These are phyloP conservation scores for Tyrophagus putrescentiae DNA, from an alignment of 1,140 invertebrate species.

Conservation along the genomic window DNA sequence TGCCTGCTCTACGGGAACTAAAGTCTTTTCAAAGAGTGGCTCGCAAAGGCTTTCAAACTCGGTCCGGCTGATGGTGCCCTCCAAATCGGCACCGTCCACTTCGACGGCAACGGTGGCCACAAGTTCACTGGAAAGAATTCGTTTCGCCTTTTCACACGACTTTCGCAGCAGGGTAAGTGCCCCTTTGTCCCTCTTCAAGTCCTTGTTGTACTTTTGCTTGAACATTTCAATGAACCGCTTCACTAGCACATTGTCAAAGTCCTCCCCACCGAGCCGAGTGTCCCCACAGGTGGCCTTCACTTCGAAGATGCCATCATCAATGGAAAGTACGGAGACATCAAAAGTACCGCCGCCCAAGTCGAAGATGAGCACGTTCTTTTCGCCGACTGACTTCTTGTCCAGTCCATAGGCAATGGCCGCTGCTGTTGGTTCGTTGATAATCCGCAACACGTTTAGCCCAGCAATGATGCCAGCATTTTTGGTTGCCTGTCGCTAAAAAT, in stretches of 20 bases:
- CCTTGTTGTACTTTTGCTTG: slow-evolving; percentile 13
- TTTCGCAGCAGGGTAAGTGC: slow-evolving; percentile 9
- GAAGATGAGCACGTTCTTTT: background rate
- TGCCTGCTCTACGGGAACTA: slow-evolving; percentile 23
- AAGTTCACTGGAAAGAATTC: slow-evolving; percentile 1
- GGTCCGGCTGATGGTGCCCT: slow-evolving; percentile 14
- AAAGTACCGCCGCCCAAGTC: slow-evolving; percentile 74
- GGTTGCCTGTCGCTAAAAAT: slow-evolving; percentile 45
- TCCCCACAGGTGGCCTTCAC: slow-evolving; percentile 26
- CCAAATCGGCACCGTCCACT: slow-evolving; percentile 29
- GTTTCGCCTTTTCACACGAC: slow-evolving; percentile 20
- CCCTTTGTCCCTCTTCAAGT: background rate
- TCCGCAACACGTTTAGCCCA: slow-evolving; percentile 42
- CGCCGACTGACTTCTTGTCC: slow-evolving; percentile 32
- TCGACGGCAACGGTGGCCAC: slow-evolving; percentile 32
- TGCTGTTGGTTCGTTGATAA: slow-evolving; percentile 33
- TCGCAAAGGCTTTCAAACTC: slow-evolving; percentile 24
- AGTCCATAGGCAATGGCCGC: slow-evolving; percentile 26
- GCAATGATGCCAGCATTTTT: slow-evolving; percentile 24
- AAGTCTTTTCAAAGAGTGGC: slow-evolving; percentile 25
- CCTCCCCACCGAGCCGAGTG: slow-evolving; percentile 82
- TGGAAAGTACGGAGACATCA: slow-evolving; percentile 24
- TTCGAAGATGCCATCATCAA: slow-evolving; percentile 14
- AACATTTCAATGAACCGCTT: slow-evolving; percentile 20
- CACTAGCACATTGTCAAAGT: slow-evolving; percentile 71